phyloP scores from a whole-genome alignment of 2,113 vertebrate genomes.

The Brachirus orientalis region DNA sequence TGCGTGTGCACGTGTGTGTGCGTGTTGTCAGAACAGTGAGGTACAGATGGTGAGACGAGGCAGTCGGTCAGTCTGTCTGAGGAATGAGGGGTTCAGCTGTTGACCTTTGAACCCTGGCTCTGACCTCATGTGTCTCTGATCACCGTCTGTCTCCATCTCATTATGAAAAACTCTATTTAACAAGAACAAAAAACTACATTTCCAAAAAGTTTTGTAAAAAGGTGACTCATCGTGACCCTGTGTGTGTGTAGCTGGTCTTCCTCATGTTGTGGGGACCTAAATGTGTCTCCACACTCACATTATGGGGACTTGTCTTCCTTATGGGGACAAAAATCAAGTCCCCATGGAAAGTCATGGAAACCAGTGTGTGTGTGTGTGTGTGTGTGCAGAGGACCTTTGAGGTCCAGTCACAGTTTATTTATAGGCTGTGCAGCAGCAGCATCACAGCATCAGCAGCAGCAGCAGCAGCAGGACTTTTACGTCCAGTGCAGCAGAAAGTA shows the following conservation, averaged over 20 bases:
- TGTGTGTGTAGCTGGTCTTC: too few relatives aligned
- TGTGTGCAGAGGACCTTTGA: conserved; percentile 61
- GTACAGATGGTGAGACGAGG: conserved; percentile 73
- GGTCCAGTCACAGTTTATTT: conserved; percentile 69
- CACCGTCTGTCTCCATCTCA: conserved; percentile 62
- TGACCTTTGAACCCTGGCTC: conserved; percentile 44
- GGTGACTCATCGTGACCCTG: too few relatives aligned
- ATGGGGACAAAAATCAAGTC: too few relatives aligned
- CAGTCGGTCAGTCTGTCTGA: conserved; percentile 70
- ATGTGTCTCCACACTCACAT: too few relatives aligned
- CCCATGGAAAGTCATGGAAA: conserved; percentile 28
- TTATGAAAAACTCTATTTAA: conserved; percentile 50
- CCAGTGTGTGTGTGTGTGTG: too few relatives aligned
- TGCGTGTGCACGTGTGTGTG: conserved; percentile 33
- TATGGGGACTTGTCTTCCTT: too few relatives aligned
- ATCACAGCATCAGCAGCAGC: conserved; percentile 32
- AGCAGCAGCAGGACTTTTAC: conserved; percentile 72
- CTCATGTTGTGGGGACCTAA: too few relatives aligned
- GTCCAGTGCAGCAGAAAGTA: conserved; percentile 62
- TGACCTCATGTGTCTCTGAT: conserved; percentile 72
- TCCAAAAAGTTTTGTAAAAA: too few relatives aligned
- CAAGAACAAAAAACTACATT: conserved; percentile 14
- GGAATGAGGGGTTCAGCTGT: conserved; percentile 75
- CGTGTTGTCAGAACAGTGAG: too few relatives aligned
- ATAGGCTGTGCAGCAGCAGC: conserved; percentile 59